Base-by-base conservation (phyloP, 2,113 vertebrate genomes). In the Pachypanchax playfairii region DNA sequence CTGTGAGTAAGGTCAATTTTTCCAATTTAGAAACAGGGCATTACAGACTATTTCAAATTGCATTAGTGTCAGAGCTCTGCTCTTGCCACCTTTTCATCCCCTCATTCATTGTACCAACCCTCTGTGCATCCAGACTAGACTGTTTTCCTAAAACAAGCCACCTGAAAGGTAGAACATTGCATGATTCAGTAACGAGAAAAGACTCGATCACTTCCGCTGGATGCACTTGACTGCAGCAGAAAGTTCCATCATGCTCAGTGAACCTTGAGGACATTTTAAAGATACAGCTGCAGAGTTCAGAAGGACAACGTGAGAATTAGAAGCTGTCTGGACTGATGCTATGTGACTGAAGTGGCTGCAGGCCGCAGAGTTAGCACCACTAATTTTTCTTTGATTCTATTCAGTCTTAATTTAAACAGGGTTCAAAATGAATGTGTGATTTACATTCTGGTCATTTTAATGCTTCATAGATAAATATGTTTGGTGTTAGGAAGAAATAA, bases 1-100 rank as follows among this genome's bases (percentile, higher is more conserved):
- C 85, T 73, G 49, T 0, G 47, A 55, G 55, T 70, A 91, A 85
- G 89, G 91, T 92, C 85, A 90, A 89, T 91, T 90, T 89, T 89
- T 91, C 83, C 86, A 86, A 90, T 91, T 91, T 91, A 72, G 77
- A 83, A 84, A 59, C 49, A 47, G 57, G 60, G 53, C 86, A 84
- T 91, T 90, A 88, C 73, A 86, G 57, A 76, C 36, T 49, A 50
- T 68, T 90, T 92, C 90, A 77, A 44, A 69, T 81, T 62, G 39
- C 58, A 83, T 91, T 86, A 91, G 59, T 33, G 66, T 91, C 85
- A 90, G 72, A 64, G 65, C 67, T 50, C 53, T 57, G 59, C 74
- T 62, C 73, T 80, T 85, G 78, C 80, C 86, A 85, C 88, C 87
- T 87, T 76, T 75, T 46, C 29, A 31, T 56, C 47, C 28, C 35